A percentile compares a stretch with the other conserved stretches of the same genome.
Evolutionary conservation across 2,888 invertebrate species (phyloP).

Genomic region (Xestia c-nigrum): DNA sequence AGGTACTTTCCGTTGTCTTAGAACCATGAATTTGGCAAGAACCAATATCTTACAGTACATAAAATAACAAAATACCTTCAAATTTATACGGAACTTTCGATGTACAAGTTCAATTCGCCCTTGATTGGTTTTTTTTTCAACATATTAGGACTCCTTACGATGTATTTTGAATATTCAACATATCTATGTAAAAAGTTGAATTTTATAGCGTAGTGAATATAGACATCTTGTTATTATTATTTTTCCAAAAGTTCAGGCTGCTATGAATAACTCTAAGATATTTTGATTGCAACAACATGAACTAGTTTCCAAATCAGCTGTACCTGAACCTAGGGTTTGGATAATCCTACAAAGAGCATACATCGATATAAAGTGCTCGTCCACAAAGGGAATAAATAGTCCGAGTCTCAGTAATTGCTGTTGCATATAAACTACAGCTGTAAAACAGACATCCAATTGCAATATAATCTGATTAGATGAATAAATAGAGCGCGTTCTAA

Average conservation of each 20-base stretch:
- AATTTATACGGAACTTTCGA: too few relatives aligned
- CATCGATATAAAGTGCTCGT: constrained; percentile 47
- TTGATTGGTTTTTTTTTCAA: background rate
- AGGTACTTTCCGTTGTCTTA: too few relatives aligned
- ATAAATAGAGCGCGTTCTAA: background rate
- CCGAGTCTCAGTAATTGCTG: background rate
- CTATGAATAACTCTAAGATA: background rate
- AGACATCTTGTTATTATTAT: background rate
- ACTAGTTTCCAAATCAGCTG: constrained; percentile 22
- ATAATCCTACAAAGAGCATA: constrained; percentile 50
- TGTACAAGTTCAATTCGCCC: too few relatives aligned
- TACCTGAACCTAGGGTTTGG: constrained; percentile 22
- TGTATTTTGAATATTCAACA: background rate
- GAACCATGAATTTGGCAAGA: too few relatives aligned
- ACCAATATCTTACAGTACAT: too few relatives aligned
- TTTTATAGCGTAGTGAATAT: too few relatives aligned
- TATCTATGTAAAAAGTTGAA: background rate
- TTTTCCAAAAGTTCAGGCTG: background rate
- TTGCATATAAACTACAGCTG: background rate
- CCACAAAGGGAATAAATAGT: background rate
- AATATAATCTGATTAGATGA: background rate
- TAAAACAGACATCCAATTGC: background rate
- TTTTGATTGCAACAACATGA: background rate
- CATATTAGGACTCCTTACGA: background rate
- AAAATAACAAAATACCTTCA: too few relatives aligned